Base-by-base conservation (phyloP, 2,113 vertebrate species). In the Ceyx cyanopectus region DNA sequence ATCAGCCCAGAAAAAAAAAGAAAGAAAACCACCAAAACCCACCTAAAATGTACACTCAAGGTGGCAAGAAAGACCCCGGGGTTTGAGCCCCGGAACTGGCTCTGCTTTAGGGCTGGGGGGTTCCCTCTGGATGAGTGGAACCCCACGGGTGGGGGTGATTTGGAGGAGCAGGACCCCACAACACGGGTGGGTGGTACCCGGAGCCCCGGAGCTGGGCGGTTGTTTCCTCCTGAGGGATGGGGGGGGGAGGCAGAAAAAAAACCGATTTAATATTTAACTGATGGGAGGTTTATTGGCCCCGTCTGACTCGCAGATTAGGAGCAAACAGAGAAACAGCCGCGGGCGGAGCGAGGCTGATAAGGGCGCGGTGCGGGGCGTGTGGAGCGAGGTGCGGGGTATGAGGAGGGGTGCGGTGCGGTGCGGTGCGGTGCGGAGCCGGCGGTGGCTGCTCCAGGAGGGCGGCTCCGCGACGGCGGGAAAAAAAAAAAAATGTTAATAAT, bases 221-320 rank as follows among this genome's bases (percentile, higher is more conserved):
- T 6, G 5, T 57, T 93, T 93, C 67, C 62, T 48, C 23, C 22
- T 29, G 34, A 37, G 23, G 20, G 66, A 46, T 60, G 5, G 7
- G n/a, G 48, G 37, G 10, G 26, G 45, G 46, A 34, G 41, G 19
- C 29, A 23, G 63, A 32, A 67, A 48, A 45, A 23, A n/a, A 32
- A 32, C 48, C 19, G 10, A 86, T 88, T 93, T 96, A 96, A 96
- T 96, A 21, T 93, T 95, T 96, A 96, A 95, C 94, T 89, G 2
- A 18, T 56, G 51, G 50, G 82, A 77, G 91, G 85, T 95, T 96
- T 95, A 96, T 95, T 91, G 90, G 85, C 88, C 88, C 90, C 80
- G 89, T 76, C 76, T 51, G 88, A 72, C 13, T 72, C 58, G n/a
- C 88, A 73, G 90, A 70, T 85, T 30, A 68, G 85, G 88, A 94